phyloP scores from a whole-genome alignment of 2,113 vertebrate species.

The Poecile atricapillus region DNA sequence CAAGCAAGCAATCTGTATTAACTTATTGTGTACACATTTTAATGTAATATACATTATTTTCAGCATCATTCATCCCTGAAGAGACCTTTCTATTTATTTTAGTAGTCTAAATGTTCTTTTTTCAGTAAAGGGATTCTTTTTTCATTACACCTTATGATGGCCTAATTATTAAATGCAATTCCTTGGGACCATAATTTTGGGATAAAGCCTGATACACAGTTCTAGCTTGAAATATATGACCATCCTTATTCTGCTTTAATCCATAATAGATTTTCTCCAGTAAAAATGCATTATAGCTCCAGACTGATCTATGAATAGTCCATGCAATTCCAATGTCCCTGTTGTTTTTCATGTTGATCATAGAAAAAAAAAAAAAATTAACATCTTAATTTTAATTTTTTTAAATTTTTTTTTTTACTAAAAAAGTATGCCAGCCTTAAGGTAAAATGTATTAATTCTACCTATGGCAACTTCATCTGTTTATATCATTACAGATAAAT shows the following conservation, averaged over 20 bases:
- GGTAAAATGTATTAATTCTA: neutral
- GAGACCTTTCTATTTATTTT: slow-evolving; percentile 37
- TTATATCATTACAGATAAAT: neutral
- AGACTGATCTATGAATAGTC: neutral
- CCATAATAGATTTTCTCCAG: neutral
- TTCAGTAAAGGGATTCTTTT: neutral
- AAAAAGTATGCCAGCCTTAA: neutral
- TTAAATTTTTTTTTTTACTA: neutral
- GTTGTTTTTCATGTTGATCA: neutral
- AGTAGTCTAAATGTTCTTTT: neutral
- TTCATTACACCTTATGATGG: neutral
- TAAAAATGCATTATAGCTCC: neutral
- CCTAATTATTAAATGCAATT: slow-evolving; percentile 20
- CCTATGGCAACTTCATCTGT: neutral
- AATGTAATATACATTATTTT: slow-evolving; percentile 46
- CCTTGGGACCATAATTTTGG: neutral
- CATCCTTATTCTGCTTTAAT: neutral
- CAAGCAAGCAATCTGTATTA: slow-evolving; percentile 29
- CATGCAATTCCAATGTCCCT: neutral
- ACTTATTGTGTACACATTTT: neutral
- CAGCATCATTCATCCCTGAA: slow-evolving; percentile 30
- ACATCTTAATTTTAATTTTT: neutral
- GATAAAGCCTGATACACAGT: neutral
- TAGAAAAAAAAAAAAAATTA: neutral
- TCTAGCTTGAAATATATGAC: neutral